These are phyloP conservation scores for Drosophila cognata DNA, from an alignment of 2,888 invertebrate genomes.

Conservation along the genomic window DNA sequence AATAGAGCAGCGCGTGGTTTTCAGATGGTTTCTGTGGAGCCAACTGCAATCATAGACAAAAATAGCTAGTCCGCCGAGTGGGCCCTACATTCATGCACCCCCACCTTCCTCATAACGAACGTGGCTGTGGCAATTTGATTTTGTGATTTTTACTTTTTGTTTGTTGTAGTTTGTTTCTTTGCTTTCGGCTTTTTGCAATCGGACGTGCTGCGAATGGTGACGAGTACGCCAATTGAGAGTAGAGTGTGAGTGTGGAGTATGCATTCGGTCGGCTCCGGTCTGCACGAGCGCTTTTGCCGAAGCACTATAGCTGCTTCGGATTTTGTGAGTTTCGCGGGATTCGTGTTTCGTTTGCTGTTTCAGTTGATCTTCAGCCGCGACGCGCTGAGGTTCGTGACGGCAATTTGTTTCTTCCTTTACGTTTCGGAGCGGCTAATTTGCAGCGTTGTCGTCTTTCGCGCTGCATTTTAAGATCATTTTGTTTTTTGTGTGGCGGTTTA, in stretches of 20 bases:
- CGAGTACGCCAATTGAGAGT: constrained; percentile 9
- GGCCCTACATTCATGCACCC: constrained; percentile 16
- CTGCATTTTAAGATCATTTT: constrained; percentile 33
- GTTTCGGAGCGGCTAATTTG: constrained; percentile 21
- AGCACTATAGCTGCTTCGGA: constrained; percentile 7
- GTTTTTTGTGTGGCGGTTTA: constrained; percentile 2
- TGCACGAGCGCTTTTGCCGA: constrained; percentile 19
- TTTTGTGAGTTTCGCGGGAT: constrained; percentile 12
- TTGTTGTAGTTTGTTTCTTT: not conserved
- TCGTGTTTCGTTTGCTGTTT: constrained; percentile 27
- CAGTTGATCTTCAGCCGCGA: constrained; percentile 64
- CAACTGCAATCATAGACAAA: constrained; percentile 1
- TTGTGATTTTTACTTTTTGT: constrained; percentile 14
- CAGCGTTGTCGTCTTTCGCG: constrained; percentile 30
- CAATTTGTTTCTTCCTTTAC: not conserved
- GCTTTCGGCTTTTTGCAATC: constrained; percentile 51
- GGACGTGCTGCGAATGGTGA: constrained; percentile 54
- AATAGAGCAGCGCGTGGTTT: constrained; percentile 32
- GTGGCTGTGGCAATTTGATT: constrained; percentile 21
- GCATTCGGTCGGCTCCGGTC: not conserved
- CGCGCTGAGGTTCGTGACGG: constrained; percentile 45
- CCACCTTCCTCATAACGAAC: not conserved
- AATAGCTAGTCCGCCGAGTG: constrained; percentile 1
- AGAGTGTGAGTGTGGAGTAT: constrained; percentile 1
- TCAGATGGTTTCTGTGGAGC: not conserved